Evolutionary conservation across 2,797 vertebrate genomes (phyloP), one percentile per base, ranked within the genome.

Genomic region (Galagoides demidoff): DNA sequence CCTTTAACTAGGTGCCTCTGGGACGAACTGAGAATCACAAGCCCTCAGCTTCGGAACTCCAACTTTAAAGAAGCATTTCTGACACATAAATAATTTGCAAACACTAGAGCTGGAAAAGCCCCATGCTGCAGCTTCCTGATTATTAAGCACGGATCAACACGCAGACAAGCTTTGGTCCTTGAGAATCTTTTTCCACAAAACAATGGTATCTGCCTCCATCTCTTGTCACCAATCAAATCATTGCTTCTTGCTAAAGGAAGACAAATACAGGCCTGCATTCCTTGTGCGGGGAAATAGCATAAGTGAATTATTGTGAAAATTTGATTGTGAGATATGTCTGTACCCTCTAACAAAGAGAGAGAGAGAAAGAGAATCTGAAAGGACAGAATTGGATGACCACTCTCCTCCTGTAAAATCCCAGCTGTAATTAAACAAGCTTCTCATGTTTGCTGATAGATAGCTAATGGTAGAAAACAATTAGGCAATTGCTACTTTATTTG

Each of bases 271-370:
- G 71, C 31, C 37, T 55, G 49, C 14, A 87, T 83, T 96, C 77
- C 73, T 96, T 96, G 76, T 20, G 92, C 22, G 84, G 74, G 66
- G 9, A 97, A 97, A 96, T 37, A 49, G 5, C 12, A 6, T 96
- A 98, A 97, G 87, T 97, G 89, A 97, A 96, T 98, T 98, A 96
- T 96, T 97, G 96, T 96, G 98, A 96, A 97, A 95, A 97, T 98
- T 95, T 83, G 97, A 96, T 97, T 97, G 77, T 94, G 94, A 83
- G 91, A 97, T 94, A 96, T 95, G 88, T 59, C 12, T 93, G 77
- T 92, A 66, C 61, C 27, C 81, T 92, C 31, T 57, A 94, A 95
- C 39, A 88, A 68, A 91, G 52, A 89, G n/a, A 20, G 19, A n/a
- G 8, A 55, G 34, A 49, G 31, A 20, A 31, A 84, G 90, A 17